These are phyloP conservation scores for Agrypnia vestita DNA, from an alignment of 1,140 invertebrate genomes.

Conservation along the genomic window DNA sequence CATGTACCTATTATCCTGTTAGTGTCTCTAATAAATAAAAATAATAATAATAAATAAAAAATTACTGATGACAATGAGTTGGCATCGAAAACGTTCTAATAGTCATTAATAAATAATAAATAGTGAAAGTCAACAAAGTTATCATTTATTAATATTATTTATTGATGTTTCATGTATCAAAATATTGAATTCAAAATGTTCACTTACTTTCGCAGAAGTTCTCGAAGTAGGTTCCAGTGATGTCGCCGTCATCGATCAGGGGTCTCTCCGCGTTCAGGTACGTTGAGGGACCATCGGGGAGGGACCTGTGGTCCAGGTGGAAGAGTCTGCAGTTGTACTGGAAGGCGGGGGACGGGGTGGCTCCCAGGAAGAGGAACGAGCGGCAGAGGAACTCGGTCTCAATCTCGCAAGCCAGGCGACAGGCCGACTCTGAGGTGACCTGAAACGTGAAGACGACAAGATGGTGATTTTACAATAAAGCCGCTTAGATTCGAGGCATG, in stretches of 20 bases:
- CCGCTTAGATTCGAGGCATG: no score
- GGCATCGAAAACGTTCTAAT: no score
- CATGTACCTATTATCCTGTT: no score
- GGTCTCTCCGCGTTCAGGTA: conserved; percentile 91
- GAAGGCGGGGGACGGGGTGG: conserved; percentile 13
- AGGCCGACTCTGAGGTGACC: conserved; percentile 87
- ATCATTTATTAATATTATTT: no score
- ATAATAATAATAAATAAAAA: no score
- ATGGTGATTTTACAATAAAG: no score
- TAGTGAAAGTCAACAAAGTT: no score
- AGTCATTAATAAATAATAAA: no score
- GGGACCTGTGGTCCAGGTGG: conserved; percentile 92
- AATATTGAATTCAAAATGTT: conserved; percentile 22
- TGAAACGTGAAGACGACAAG: conserved; percentile 61
- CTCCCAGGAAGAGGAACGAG: conserved; percentile 88
- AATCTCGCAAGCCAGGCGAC: conserved; percentile 90
- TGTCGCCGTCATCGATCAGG: conserved; percentile 91
- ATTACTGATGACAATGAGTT: no score
- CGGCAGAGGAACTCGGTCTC: conserved; percentile 95
- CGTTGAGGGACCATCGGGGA: conserved; percentile 92
- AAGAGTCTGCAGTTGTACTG: conserved; percentile 93
- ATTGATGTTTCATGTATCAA: no score
- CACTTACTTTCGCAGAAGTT: conserved; percentile 86
- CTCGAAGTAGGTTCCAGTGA: conserved; percentile 91
- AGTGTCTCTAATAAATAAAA: no score